Conservation (phyloP, 2,888 invertebrate genomes). For the Timandra comae region DNA sequence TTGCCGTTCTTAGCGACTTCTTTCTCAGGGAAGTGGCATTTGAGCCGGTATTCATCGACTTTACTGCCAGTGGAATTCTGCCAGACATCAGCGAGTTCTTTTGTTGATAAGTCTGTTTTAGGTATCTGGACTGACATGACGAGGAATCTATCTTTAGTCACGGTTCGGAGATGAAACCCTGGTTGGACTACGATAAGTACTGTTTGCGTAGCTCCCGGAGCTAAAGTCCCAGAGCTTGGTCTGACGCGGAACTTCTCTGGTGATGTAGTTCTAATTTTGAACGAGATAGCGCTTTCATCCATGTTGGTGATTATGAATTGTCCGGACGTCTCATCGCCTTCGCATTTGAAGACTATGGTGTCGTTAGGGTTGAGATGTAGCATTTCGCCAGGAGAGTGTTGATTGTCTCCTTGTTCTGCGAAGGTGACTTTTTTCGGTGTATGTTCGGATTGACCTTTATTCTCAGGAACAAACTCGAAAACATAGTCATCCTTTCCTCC, state of each 20-base stretch:
- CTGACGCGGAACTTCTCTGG: constrained; percentile 96
- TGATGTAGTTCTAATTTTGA: constrained; percentile 94
- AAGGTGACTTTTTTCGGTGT: constrained; percentile 69
- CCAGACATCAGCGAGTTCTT: constrained; percentile 85
- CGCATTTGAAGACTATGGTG: constrained; percentile 81
- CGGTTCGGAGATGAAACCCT: constrained; percentile 81
- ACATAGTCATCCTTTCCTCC: constrained; percentile 86
- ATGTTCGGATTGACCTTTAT: constrained; percentile 43
- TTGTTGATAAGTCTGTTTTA: constrained; percentile 69
- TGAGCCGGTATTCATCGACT: constrained; percentile 83
- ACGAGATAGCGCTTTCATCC: constrained; percentile 68
- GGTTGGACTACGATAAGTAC: constrained; percentile 86
- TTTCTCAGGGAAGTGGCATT: constrained; percentile 79
- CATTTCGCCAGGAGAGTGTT: constrained; percentile 73
- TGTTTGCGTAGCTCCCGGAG: constrained; percentile 78
- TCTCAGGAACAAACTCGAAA: constrained; percentile 83
- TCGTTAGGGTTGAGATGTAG: constrained; percentile 81
- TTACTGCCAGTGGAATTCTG: constrained; percentile 78
- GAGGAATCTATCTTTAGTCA: constrained; percentile 90
- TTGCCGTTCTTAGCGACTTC: constrained; percentile 52
- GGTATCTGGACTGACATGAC: constrained; percentile 87
- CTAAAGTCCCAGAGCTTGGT: constrained; percentile 88
- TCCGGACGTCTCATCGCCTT: constrained; percentile 81
- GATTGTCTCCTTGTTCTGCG: constrained; percentile 52
- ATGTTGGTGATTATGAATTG: constrained; percentile 83